These are phyloP conservation scores for Cryptocephalus primarius DNA, from an alignment of 2,888 invertebrate genomes.

Conservation along the genomic window DNA sequence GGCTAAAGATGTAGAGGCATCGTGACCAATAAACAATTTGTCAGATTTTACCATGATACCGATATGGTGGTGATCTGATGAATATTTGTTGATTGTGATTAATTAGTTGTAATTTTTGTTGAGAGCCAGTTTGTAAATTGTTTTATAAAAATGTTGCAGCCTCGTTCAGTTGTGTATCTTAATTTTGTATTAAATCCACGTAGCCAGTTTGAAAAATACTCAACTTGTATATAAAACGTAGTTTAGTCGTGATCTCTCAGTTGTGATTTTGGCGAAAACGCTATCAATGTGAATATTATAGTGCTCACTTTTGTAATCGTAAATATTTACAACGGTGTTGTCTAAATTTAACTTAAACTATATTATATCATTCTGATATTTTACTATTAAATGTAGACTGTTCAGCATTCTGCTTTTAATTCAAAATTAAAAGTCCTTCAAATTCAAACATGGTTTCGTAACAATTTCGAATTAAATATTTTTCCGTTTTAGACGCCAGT, in stretches of 20 bases:
- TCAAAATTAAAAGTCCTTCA: too few species aligned
- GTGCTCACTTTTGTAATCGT: slow-evolving; percentile 29
- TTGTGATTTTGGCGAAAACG: slow-evolving; percentile 27
- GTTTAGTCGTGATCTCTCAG: slow-evolving; percentile 31
- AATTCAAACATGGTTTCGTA: too few species aligned
- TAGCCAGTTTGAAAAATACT: slow-evolving; percentile 34
- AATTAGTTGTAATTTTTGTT: slow-evolving; percentile 21
- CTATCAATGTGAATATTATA: slow-evolving; percentile 27
- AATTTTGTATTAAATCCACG: slow-evolving; percentile 9
- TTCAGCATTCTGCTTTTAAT: too few species aligned
- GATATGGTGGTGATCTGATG: slow-evolving; percentile 34
- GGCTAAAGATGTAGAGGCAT: slow-evolving; percentile 30
- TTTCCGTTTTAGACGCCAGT: too few species aligned
- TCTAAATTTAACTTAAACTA: slow-evolving; percentile 2
- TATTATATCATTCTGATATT: too few species aligned
- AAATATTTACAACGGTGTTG: slow-evolving; percentile 8
- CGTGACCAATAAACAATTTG: slow-evolving; percentile 34
- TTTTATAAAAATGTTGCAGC: slow-evolving; percentile 13
- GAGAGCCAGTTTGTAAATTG: slow-evolving; percentile 29
- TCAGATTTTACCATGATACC: slow-evolving; percentile 33
- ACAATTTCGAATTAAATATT: too few species aligned
- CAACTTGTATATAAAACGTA: slow-evolving; percentile 31
- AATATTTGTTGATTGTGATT: slow-evolving; percentile 1
- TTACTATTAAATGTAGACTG: too few species aligned
- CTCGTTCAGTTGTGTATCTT: slow-evolving; percentile 9